Base-by-base conservation (phyloP, 1,140 invertebrate genomes). In the Paracyclopina nana region DNA sequence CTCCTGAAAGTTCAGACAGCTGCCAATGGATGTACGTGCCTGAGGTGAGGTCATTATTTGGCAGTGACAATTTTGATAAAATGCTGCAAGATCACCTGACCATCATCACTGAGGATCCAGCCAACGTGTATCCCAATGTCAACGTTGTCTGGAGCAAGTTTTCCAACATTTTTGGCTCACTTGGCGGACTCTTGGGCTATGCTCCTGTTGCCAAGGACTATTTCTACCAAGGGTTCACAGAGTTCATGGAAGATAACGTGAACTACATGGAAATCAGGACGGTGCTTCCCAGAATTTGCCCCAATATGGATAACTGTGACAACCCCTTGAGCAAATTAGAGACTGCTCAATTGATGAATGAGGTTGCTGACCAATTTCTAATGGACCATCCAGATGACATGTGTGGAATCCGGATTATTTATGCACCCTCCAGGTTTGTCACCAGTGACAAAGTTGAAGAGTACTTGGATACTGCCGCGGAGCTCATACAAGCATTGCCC, bases 201-300 rank as follows among this genome's bases (percentile, higher is more conserved):
- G 70, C 71, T 55, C 77, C 79, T 0, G 71, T 80, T 1, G 80
- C 77, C 62, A 70, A 75, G 44, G 70, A 77, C 27, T 78, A 80
- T 59, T 74, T 77, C 56, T 77, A 77, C 55, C 72, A 77, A 52
- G 70, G 72, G 6, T 65, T 87, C 4, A 62, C 72, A 55, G 75
- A 82, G 56, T 67, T 80, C 6, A 73, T 76, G 56, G 68, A 77
- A 1, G 83, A 87, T 58, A 82, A 83, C 58, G 68, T 87, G 0
- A 73, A 80, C 65, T 86, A 85, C 55, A 58, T 82, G 0, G 83
- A 88, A 67, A 59, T 86, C 3, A 62, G 76, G 55, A 63, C 61
- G 53, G 72, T 62, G 53, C 65, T 72, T 51, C 71, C 60, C 22
- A 20, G 30, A 49, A 56, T 22, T 48, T 53, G 56, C 18, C 18